Conservation (phyloP, 1,140 invertebrate genomes). For the Tyrophagus putrescentiae region DNA sequence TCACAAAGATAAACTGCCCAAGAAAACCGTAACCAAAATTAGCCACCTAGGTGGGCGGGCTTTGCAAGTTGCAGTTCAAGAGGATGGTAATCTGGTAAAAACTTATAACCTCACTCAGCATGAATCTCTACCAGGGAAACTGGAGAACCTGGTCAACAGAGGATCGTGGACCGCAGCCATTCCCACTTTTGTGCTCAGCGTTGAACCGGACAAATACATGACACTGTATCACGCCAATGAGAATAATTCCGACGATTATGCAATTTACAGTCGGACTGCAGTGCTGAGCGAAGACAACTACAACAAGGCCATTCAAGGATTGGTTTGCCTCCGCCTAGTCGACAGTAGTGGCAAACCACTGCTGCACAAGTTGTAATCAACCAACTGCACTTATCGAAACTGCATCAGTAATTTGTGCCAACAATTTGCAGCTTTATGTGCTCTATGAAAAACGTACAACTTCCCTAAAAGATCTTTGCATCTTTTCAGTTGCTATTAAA, state of each 20-base stretch:
- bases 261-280: constrained; percentile 1
- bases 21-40: neutral
- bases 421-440: no score
- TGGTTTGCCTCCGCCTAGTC: neutral
- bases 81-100: neutral
- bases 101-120: neutral
- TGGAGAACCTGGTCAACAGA: neutral
- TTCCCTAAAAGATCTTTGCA: no score
- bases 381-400: no score
- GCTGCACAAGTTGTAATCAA: no score
- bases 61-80: neutral
- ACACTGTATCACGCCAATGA: neutral
- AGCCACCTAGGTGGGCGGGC: neutral
- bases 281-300: neutral
- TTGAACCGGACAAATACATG: neutral
- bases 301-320: neutral
- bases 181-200: neutral
- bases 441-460: no score
- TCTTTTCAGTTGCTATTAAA: no score
- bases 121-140: neutral
- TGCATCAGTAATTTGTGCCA: no score
- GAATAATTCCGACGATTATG: neutral
- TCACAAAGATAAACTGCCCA: neutral
- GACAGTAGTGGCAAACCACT: no score
- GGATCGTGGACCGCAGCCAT: neutral